Evolutionary conservation across 2,888 invertebrate genomes (phyloP).

Genomic region (Tetanocera ferruginea): DNA sequence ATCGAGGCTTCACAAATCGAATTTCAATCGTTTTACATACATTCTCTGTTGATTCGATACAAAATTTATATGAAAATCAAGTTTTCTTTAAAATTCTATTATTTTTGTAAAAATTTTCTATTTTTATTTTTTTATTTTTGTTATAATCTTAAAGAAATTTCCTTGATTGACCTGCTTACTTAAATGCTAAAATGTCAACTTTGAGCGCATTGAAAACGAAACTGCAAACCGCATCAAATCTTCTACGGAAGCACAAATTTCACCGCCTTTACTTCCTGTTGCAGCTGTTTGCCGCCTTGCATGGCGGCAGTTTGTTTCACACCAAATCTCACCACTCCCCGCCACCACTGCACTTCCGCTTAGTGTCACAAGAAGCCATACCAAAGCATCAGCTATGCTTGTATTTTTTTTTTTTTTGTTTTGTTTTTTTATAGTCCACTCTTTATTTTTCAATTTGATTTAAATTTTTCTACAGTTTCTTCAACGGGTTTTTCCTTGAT

Average conservation of each 20-base stretch:
- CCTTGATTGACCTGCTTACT: too few relatives aligned
- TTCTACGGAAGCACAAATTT: not conserved
- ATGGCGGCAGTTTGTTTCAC: not conserved
- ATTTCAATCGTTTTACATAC: too few relatives aligned
- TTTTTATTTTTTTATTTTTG: not conserved
- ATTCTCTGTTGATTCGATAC: too few relatives aligned
- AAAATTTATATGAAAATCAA: too few relatives aligned
- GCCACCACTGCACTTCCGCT: not conserved
- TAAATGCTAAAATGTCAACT: too few relatives aligned
- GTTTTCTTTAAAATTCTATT: too few relatives aligned
- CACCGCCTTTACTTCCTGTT: constrained; percentile 15
- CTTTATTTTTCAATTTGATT: not conserved
- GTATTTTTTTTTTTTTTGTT: not conserved
- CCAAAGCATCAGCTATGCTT: not conserved
- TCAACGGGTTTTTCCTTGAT: not conserved
- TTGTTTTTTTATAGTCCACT: not conserved
- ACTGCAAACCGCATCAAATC: constrained; percentile 5
- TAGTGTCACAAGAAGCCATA: not conserved
- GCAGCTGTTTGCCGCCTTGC: constrained; percentile 19
- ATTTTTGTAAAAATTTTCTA: not conserved
- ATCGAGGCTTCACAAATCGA: too few relatives aligned
- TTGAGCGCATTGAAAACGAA: not conserved
- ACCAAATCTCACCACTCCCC: not conserved
- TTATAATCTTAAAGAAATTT: not conserved
- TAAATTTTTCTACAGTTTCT: not conserved